phyloP scores from a whole-genome alignment of 2,888 invertebrate genomes.

The Acronicta alni region DNA sequence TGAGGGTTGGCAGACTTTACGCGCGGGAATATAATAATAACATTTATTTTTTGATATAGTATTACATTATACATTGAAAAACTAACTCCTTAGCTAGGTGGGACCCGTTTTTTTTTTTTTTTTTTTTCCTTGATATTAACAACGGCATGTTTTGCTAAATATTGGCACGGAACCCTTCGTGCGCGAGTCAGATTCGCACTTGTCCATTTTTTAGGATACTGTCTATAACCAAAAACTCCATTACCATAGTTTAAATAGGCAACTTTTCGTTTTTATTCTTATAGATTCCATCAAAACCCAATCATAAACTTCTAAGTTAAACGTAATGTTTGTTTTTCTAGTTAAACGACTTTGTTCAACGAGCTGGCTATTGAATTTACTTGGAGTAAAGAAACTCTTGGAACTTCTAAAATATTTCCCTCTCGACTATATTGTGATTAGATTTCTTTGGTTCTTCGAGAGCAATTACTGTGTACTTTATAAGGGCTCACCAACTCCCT shows the following conservation, averaged over 20 bases:
- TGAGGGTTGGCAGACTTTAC: too few species aligned
- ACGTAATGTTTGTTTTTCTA: conserved; percentile 66
- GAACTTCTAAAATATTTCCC: conserved; percentile 54
- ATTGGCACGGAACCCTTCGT: too few species aligned
- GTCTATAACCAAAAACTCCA: too few species aligned
- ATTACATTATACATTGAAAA: too few species aligned
- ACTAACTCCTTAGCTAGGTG: too few species aligned
- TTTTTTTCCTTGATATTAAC: too few species aligned
- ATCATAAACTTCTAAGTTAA: conserved; percentile 63
- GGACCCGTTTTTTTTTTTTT: too few species aligned
- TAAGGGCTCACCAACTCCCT: conserved; percentile 37
- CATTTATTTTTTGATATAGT: too few species aligned
- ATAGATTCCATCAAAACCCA: conserved; percentile 55
- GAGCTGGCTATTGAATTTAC: conserved; percentile 60
- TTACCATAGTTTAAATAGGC: conserved; percentile 11
- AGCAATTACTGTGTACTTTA: conserved; percentile 48
- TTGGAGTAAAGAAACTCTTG: conserved; percentile 56
- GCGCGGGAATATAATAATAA: too few species aligned
- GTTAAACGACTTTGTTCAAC: conserved; percentile 61
- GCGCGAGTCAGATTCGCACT: too few species aligned
- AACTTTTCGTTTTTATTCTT: conserved; percentile 33
- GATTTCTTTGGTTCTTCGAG: conserved; percentile 45
- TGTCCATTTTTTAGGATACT: too few species aligned
- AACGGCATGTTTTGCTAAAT: too few species aligned
- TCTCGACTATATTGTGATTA: conserved; percentile 47